These are phyloP conservation scores for Autographa pulchrina DNA, from an alignment of 2,888 invertebrate species.

Conservation along the genomic window DNA sequence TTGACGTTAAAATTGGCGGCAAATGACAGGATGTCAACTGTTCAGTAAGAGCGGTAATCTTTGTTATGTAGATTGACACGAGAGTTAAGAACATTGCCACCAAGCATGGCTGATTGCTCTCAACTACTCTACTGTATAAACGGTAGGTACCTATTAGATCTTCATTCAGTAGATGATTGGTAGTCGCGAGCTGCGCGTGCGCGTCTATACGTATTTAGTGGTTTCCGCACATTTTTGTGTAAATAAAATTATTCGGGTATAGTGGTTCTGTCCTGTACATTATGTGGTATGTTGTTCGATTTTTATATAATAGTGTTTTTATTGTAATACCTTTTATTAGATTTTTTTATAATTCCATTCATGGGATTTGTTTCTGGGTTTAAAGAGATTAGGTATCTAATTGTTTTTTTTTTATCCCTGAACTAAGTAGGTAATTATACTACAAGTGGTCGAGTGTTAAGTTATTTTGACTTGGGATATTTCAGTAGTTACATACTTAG, in stretches of 20 bases:
- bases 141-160: neutral
- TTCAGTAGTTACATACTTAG: too few relatives aligned
- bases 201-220: neutral
- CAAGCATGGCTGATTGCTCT: constrained; percentile 27
- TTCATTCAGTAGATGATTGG: constrained; percentile 27
- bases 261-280: neutral
- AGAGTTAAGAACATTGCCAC: constrained; percentile 22
- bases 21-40: constrained; percentile 43
- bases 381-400: too few relatives aligned
- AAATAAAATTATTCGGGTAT: neutral
- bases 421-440: too few relatives aligned
- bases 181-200: constrained; percentile 32
- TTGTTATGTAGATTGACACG: constrained; percentile 18
- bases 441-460: too few relatives aligned
- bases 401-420: too few relatives aligned
- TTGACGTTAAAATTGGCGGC: constrained; percentile 7
- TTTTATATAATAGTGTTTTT: neutral
- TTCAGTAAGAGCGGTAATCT: constrained; percentile 26
- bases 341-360: too few relatives aligned
- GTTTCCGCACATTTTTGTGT: constrained; percentile 5
- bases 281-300: neutral
- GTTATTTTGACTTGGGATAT: too few relatives aligned
- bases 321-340: too few relatives aligned
- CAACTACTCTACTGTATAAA: neutral
- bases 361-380: too few relatives aligned